Evolutionary conservation across 2,797 vertebrate genomes (phyloP), one percentile per base, ranked within the genome.

Genomic region (Mormyrus proboscirostris): DNA sequence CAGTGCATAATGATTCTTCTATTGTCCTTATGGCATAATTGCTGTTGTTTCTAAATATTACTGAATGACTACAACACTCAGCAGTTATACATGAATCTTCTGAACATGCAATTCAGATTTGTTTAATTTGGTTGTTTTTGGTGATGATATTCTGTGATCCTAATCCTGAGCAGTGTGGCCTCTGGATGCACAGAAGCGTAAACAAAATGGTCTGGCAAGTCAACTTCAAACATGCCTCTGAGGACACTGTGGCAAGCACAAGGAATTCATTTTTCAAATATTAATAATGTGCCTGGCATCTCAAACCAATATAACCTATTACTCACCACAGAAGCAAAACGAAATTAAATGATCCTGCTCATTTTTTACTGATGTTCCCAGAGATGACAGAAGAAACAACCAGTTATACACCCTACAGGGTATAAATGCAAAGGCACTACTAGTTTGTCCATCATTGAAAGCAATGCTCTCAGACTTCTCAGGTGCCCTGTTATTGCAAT

Each of bases 271-370:
- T 51, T 69, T 62, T 50, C 16, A 25, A 51, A 86, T 50, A 69
- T 57, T 29, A 86, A 59, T 89, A 89, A 69, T 53, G 62, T 51
- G 82, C 83, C 88, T 86, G 82, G 47, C 55, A 89, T 85, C 55
- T 14, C n/a, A 50, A 29, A 29, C 14, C 14, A 50, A 89, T 57
- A 83, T 38, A 16, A 9, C 53, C 12, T 79, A 1, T 41, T 83
- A n/a, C 50, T 85, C 85, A n/a, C 55, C 41, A 22, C 73, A 55
- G 44, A 25, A 69, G 90, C 41, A 62, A 59, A 5, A 88, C 59
- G 22, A 59, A 59, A 88, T 89, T 41, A 73, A 38, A 73, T 73
- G 65, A 9, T 73, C 29, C 25, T 19, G 90, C 53, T 59, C 0
- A 65, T 14, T 89, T 49, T 73, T 51, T 62, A 8, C 16, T 53